These are phyloP conservation scores for Acrossocheilus wenchowensis DNA, from an alignment of 2,797 vertebrate species.

Conservation along the genomic window DNA sequence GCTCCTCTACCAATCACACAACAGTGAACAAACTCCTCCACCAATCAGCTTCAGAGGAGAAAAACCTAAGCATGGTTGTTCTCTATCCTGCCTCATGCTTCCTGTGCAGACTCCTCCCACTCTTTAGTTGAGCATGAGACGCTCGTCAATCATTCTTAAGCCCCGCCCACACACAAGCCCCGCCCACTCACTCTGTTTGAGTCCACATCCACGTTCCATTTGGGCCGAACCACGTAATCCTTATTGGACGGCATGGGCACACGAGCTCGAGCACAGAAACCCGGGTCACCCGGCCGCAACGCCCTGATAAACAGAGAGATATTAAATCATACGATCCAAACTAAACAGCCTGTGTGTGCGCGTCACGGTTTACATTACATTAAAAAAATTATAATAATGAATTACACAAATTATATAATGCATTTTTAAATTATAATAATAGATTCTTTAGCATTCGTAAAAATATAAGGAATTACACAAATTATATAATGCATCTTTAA, in stretches of 20 bases:
- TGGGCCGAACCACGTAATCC: conserved; percentile 96
- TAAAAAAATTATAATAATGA: background rate
- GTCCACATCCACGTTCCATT: conserved; percentile 96
- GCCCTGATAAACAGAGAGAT: conserved; percentile 76
- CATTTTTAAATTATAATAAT: background rate
- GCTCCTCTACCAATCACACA: conserved; percentile 53
- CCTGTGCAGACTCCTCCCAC: conserved; percentile 1
- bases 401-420: background rate
- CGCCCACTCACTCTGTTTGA: conserved; percentile 86
- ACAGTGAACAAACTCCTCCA: background rate
- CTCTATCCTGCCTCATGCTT: background rate
- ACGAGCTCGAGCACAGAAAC: conserved; percentile 93
- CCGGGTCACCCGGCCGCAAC: conserved; percentile 92
- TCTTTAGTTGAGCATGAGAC: background rate
- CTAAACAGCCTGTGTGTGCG: background rate
- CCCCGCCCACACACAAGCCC: background rate
- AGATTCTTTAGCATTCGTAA: background rate
- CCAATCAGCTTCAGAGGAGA: conserved; percentile 2
- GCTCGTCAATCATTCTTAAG: background rate
- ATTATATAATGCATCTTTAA: background rate
- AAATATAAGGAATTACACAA: background rate
- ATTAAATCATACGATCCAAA: background rate
- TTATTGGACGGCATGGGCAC: conserved; percentile 98
- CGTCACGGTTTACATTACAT: background rate
- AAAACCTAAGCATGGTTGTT: background rate